Evolutionary conservation across 2,113 vertebrate genomes (phyloP), one percentile per base, ranked within the genome.

Genomic region (Dipodomys spectabilis): DNA sequence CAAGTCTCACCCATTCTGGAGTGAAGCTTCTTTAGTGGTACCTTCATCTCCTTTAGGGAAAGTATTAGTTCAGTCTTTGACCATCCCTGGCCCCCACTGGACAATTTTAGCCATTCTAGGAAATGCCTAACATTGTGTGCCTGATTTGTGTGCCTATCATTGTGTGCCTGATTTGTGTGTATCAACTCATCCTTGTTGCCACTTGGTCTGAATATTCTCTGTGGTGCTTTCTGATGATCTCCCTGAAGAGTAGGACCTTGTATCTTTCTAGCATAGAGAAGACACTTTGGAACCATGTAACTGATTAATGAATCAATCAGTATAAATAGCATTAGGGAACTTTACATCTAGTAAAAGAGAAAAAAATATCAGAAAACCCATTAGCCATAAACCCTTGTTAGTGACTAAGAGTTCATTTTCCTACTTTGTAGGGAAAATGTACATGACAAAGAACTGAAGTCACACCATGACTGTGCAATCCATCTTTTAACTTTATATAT

Each of bases 381-480:
- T 64, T 62, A 75, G 23, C 44, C 72, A 57, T 30, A 91, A 94
- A 83, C 10, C 45, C 7, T 32, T 32, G 3, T 45, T 86, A 57
- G 5, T 57, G 49, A 88, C 12, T 67, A 39, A 69, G 53, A 74
- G 20, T 27, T 84, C 9, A 67, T 77, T 86, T 92, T 30, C 22
- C 22, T 1, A 82, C 8, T 20, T 0, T 88, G 75, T 80, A 27
- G 39, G 3, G 57, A 71, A 72, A 92, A 71, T 22, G 16, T 13
- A 22, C 22, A 25, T 28, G 23, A 60, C n/a, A 44, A 94, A 94
- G 86, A 95, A 88, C 67, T 64, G 60, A 83, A 20, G 62, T 35
- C 28, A 53, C 71, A 73, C 2, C 1, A 22, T 60, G 53, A 39
- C 57, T 80, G 84, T 62, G 15, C 53, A 57, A 57, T 57, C 15